phyloP scores from a whole-genome alignment of 2,113 vertebrate species.

The Felis chaus region DNA sequence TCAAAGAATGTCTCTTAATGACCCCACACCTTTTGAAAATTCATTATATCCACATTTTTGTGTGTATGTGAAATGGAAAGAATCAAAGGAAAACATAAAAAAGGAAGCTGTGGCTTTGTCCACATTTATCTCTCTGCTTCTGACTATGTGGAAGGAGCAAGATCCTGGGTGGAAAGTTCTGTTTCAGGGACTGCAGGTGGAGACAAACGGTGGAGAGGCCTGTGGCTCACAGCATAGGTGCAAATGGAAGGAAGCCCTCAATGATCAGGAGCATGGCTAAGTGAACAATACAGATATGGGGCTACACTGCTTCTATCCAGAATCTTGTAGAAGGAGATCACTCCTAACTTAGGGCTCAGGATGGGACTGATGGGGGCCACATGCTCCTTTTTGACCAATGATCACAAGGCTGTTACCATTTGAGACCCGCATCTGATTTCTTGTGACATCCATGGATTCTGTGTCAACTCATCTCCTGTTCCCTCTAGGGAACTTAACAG shows the following conservation, averaged over 20 bases:
- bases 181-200: too few relatives aligned
- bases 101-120: background rate
- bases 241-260: background rate
- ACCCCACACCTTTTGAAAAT: background rate
- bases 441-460: background rate
- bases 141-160: background rate
- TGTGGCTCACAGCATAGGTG: background rate
- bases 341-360: background rate
- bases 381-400: too few relatives aligned
- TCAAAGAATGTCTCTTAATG: background rate
- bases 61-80: too few relatives aligned
- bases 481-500: too few relatives aligned
- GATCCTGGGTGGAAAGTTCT: accelerated
- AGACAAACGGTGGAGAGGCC: background rate
- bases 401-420: background rate
- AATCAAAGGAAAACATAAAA: too few relatives aligned
- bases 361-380: too few relatives aligned
- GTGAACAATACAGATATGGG: background rate
- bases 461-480: background rate
- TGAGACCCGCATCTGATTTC: background rate
- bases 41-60: too few relatives aligned
- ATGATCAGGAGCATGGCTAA: background rate
- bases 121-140: background rate
- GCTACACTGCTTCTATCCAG: accelerated
- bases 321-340: background rate